Evolutionary conservation across 2,113 vertebrate genomes (phyloP), one percentile per base, ranked within the genome.

Genomic region (Oenanthe oenanthe): DNA sequence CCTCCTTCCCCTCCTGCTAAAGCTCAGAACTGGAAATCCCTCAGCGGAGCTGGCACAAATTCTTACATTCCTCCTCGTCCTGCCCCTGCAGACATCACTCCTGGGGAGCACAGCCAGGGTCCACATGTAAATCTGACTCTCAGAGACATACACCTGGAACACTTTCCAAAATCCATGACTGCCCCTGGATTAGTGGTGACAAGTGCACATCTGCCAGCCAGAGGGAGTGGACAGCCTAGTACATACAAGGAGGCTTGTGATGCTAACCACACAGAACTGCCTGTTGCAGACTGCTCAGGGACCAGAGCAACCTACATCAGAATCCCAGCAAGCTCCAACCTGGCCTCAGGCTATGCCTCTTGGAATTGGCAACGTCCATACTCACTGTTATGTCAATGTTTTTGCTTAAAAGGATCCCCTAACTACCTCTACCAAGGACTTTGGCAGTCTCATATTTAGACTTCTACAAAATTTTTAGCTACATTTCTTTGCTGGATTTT

Each of bases 131-230:
- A 9, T 22, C 57, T 85, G 68, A 43, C 45, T 71, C 34, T 85
- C 24, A 42, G 71, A 42, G 70, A 51, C 51, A 70, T 24, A 38
- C 17, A 36, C 42, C 42, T 62, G 47, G 25, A 75, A 50, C 38
- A 58, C 32, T 32, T 48, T 77, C 20, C 66, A 78, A 74, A 95
- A 78, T 22, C 34, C 38, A 50, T 6, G 16, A 74, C 12, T 15
- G 12, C 12, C 24, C 36, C 51, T 71, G 2, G 0, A 6, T 53
- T 40, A 71, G 32, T 2, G 1, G 26, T 45, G 51, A 75, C 1
- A 1, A 38, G 17, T 22, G 6, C 2, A 1, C 1, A 13, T 29
- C 36, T 86, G 53, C 58, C 73, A 70, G 50, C 40, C 8, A 36
- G 29, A 87, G 54, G 4, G 5, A 60, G 45, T 10, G 31, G 34